Evolutionary conservation across 2,797 vertebrate species (phyloP).

Genomic region (Cynopterus sphinx): DNA sequence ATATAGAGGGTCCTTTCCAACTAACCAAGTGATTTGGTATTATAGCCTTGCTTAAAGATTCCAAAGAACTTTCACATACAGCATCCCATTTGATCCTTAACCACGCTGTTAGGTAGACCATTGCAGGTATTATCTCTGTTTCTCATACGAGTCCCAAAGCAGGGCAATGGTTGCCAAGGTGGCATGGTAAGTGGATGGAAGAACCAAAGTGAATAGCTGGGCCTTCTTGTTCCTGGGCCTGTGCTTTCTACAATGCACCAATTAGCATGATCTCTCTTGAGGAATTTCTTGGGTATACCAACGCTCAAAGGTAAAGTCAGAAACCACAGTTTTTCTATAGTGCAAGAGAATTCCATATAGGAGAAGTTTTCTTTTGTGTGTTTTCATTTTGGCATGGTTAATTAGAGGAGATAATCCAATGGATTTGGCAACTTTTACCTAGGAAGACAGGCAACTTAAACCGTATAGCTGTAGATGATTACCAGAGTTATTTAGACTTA

Average conservation of each 20-base stretch:
- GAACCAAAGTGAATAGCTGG: background rate
- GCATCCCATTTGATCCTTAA: background rate
- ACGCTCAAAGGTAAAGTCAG: constrained; percentile 35
- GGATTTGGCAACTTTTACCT: constrained; percentile 60
- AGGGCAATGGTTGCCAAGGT: background rate
- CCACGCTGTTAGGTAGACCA: background rate
- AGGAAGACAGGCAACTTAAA: constrained; percentile 49
- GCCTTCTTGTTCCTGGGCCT: background rate
- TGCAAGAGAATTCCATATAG: constrained; percentile 47
- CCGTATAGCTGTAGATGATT: constrained; percentile 45
- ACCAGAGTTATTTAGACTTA: constrained; percentile 62
- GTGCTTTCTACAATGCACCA: background rate
- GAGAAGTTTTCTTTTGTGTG: constrained; percentile 56
- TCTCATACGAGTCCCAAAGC: constrained; percentile 3
- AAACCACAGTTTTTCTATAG: constrained; percentile 51
- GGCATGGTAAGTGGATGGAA: background rate
- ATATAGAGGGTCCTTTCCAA: background rate
- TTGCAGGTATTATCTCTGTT: background rate
- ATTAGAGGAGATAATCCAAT: constrained; percentile 41
- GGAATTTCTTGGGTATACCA: constrained; percentile 42
- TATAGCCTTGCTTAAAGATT: background rate
- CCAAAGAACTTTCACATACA: constrained; percentile 8
- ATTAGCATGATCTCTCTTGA: background rate
- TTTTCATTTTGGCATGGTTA: constrained; percentile 55
- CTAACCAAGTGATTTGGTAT: background rate